Evolutionary conservation across 2,797 vertebrate species (phyloP), one percentile per base, ranked within the genome.

Genomic region (Coregonus ussuriensis): DNA sequence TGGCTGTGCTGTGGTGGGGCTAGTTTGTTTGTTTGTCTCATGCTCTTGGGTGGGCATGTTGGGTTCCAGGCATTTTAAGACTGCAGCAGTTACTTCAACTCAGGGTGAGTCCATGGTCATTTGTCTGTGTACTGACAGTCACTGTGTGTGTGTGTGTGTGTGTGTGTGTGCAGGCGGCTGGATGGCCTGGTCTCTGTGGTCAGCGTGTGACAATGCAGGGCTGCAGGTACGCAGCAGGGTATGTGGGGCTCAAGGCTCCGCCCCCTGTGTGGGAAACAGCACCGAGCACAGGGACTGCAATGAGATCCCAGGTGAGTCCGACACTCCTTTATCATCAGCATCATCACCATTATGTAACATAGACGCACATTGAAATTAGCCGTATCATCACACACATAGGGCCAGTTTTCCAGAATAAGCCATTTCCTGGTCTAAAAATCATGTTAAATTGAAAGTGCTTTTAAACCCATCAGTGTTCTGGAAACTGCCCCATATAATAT

Each of bases 121-220:
- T 33, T 70, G 18, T 63, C 1, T 53, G 59, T 66, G 31, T 72
- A 69, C 41, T 74, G 63, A 69, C 62, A 66, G 33, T 65, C 41
- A 2, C 7, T 9, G 7, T 47, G 41, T 47, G 41, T 47, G 41
- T 47, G 41, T 41, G 37, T 37, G 37, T 37, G 37, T 37, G 6
- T 41, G 41, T 47, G 41, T 74, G 18, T 47, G 47, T 33, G 59
- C 88, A 99, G 98, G 97, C 82, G 98, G 98, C 75, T 99, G 98
- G 98, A 97, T 97, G 18, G 95, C 94, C 63, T 99, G 98, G 98
- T 96, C 96, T 0, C 94, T 97, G 87, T 99, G 98, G 98, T 96
- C 96, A 2, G 84, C 94, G 29, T 99, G 98, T 41, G 94, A 96
- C 4, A 96, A 98, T 77, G 95, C 95, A 0, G 97, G 97, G 51